Conservation (phyloP, 2,113 vertebrate genomes). For the Ivindomyrus marchei region DNA sequence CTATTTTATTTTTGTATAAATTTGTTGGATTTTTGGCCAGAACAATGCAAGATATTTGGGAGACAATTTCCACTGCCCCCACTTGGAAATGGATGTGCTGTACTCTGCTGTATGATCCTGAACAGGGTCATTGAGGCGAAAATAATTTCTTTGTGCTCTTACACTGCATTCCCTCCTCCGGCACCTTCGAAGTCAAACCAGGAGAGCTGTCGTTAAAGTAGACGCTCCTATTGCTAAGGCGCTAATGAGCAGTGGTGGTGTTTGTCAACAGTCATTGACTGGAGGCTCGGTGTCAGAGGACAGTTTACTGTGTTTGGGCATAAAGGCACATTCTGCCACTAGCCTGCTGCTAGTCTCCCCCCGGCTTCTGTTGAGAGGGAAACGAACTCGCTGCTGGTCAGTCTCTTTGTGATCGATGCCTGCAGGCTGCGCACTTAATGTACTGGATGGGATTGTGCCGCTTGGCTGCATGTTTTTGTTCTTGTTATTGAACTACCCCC, state of each 20-base stretch:
- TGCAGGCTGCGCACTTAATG: background rate
- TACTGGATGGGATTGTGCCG: background rate
- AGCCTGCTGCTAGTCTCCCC: background rate
- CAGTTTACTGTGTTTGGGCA: background rate
- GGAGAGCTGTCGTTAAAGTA: background rate
- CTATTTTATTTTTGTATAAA: background rate
- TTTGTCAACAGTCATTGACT: background rate
- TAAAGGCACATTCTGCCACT: background rate
- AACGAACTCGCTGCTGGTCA: background rate
- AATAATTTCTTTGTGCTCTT: background rate
- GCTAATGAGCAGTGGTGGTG: background rate
- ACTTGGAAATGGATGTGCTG: background rate
- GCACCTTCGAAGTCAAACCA: background rate
- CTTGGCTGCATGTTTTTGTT: background rate
- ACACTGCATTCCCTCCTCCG: background rate
- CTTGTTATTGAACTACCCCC: background rate
- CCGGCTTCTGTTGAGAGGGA: background rate
- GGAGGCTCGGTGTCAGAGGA: background rate
- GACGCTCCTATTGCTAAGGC: background rate
- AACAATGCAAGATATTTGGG: constrained; percentile 13
- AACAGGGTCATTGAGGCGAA: background rate
- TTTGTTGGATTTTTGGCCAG: background rate
- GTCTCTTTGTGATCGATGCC: background rate
- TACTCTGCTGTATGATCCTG: background rate
- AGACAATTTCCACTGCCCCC: background rate